A percentile compares a stretch with the other conserved stretches of the same genome.
These are phyloP conservation scores for Todiramphus saurophagus DNA, from an alignment of 2,113 vertebrate genomes.

Conservation along the genomic window DNA sequence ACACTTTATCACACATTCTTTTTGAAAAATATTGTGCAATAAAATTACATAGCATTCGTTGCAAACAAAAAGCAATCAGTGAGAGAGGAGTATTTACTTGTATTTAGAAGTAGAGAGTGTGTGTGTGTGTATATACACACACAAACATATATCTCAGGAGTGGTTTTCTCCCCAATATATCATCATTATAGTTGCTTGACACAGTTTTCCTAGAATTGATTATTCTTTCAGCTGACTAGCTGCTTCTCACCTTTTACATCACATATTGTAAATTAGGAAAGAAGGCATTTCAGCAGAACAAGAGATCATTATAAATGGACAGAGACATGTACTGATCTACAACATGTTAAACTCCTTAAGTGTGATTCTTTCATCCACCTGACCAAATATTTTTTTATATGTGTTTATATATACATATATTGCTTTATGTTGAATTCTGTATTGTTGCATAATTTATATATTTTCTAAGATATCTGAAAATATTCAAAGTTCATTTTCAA, in stretches of 20 bases:
- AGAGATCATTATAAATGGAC: background rate
- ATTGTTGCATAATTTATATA: background rate
- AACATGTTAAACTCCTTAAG: background rate
- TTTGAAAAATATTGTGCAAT: background rate
- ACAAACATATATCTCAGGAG: background rate
- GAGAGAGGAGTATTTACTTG: background rate
- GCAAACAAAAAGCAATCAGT: background rate
- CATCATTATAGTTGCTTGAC: background rate
- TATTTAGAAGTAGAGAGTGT: background rate
- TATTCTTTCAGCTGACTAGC: slow-evolving; percentile 1
- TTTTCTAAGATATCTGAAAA: background rate
- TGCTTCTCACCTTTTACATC: background rate
- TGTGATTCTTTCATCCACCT: background rate
- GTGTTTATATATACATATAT: background rate
- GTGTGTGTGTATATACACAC: background rate
- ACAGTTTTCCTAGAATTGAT: background rate
- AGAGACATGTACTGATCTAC: background rate
- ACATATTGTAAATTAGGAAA: background rate
- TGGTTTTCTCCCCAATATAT: background rate
- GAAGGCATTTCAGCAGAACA: background rate
- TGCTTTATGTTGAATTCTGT: background rate
- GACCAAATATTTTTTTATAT: background rate
- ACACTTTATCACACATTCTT: background rate
- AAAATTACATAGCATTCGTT: background rate
- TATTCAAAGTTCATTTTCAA: background rate